phyloP scores from a whole-genome alignment of 1,140 invertebrate genomes.

The Hesperophylax magnus region DNA sequence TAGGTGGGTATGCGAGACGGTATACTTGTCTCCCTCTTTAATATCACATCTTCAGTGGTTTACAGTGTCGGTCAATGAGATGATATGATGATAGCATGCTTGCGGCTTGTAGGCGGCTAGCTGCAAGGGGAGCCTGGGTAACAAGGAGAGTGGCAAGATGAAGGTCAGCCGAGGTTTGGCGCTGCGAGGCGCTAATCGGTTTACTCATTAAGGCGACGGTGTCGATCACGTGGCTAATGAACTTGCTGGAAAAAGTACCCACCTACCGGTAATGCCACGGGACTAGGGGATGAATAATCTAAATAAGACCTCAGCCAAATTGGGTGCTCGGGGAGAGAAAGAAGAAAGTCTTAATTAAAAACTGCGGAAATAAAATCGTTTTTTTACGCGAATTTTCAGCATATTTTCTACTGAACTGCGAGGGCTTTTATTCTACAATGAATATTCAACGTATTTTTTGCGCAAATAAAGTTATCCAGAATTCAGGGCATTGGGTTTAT shows the following conservation, averaged over 20 bases:
- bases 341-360: constrained; percentile 23
- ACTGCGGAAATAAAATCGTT: constrained; percentile 2
- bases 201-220: constrained; percentile 54
- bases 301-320: constrained; percentile 13
- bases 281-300: constrained; percentile 9
- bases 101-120: too few species aligned
- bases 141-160: neutral
- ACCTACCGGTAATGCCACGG: neutral
- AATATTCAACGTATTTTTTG: too few species aligned
- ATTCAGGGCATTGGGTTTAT: too few species aligned
- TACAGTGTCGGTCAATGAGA: too few species aligned
- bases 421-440: too few species aligned
- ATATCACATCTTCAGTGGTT: too few species aligned
- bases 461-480: too few species aligned
- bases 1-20: too few species aligned
- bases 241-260: constrained; percentile 26
- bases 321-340: neutral
- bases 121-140: neutral
- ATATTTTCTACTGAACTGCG: neutral
- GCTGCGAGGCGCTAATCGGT: constrained; percentile 49
- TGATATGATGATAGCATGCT: too few species aligned
- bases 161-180: neutral
- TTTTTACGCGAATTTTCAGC: neutral
- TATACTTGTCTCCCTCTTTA: too few species aligned
- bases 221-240: constrained; percentile 53